Evolutionary conservation across 1,140 invertebrate species (phyloP).

Genomic region (Theocolax elegans): DNA sequence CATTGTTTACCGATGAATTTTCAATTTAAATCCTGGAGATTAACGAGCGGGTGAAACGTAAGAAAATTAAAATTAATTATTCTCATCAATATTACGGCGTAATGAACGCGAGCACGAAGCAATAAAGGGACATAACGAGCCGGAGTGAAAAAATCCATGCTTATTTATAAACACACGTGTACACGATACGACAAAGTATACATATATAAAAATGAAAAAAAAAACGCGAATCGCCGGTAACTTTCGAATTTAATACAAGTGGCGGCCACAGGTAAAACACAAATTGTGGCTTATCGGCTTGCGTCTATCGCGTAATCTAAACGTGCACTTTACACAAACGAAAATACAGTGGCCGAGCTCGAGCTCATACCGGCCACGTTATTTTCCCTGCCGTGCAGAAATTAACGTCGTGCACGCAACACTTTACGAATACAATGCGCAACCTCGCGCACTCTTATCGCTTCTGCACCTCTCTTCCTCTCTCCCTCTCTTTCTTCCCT

Average conservation of each 20-base stretch:
- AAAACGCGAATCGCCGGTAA: background rate
- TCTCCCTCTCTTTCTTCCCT: background rate
- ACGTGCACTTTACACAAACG: constrained; percentile 14
- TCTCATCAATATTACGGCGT: too few species aligned
- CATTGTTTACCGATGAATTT: too few species aligned
- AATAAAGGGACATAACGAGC: too few species aligned
- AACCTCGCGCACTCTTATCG: background rate
- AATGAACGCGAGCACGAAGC: too few species aligned
- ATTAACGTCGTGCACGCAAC: constrained; percentile 27
- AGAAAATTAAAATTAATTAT: too few species aligned
- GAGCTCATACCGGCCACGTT: background rate
- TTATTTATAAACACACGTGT: background rate
- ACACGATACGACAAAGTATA: too few species aligned
- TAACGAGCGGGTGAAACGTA: too few species aligned
- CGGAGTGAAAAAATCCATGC: too few species aligned
- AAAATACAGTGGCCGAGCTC: constrained; percentile 2
- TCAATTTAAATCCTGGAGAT: too few species aligned
- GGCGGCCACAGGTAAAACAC: too few species aligned
- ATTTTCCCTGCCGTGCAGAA: constrained; percentile 16
- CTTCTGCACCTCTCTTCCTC: background rate
- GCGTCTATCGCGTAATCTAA: constrained; percentile 13
- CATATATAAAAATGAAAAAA: background rate
- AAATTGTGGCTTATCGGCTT: constrained; percentile 28
- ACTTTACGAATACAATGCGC: constrained; percentile 21
- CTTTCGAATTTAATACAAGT: constrained; percentile 19